These are phyloP conservation scores for Polyodon spathula DNA, from an alignment of 2,113 vertebrate species.

Conservation along the genomic window DNA sequence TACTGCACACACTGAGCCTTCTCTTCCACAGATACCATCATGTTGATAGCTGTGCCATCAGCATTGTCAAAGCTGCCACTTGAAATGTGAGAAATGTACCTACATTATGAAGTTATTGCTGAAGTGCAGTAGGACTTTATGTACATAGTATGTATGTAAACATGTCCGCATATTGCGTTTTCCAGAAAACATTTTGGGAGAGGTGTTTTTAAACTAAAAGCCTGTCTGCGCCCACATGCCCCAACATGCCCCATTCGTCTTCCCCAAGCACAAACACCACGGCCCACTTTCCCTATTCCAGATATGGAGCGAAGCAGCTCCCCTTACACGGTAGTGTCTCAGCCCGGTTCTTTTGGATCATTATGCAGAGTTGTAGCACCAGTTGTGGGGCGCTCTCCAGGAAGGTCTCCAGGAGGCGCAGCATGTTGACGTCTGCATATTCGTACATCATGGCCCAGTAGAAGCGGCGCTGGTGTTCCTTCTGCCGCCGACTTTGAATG, in stretches of 20 bases:
- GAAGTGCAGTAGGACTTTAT: constrained; percentile 17
- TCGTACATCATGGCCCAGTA: constrained; percentile 99
- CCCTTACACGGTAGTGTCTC: constrained; percentile 93
- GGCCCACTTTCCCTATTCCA: background rate
- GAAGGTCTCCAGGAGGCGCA: constrained; percentile 94
- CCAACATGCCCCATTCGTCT: too few species aligned
- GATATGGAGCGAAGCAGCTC: constrained; percentile 20
- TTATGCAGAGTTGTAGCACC: constrained; percentile 98
- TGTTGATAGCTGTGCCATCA: constrained; percentile 26
- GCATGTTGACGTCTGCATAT: constrained; percentile 96
- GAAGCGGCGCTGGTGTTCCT: constrained; percentile 92
- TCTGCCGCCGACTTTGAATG: constrained; percentile 86
- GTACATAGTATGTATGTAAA: constrained; percentile 19
- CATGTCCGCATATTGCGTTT: too few species aligned
- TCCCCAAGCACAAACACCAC: background rate
- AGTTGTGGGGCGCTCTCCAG: constrained; percentile 96
- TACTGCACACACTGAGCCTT: background rate
- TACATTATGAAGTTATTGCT: constrained; percentile 19
- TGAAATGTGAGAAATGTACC: constrained; percentile 23
- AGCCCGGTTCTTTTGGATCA: constrained; percentile 97
- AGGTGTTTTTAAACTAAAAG: too few species aligned
- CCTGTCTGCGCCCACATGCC: too few species aligned
- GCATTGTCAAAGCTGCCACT: constrained; percentile 19
- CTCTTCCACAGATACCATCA: background rate
- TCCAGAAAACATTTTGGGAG: too few species aligned